Conservation (phyloP, 2,113 vertebrate genomes). For the Phrynosoma platyrhinos region DNA sequence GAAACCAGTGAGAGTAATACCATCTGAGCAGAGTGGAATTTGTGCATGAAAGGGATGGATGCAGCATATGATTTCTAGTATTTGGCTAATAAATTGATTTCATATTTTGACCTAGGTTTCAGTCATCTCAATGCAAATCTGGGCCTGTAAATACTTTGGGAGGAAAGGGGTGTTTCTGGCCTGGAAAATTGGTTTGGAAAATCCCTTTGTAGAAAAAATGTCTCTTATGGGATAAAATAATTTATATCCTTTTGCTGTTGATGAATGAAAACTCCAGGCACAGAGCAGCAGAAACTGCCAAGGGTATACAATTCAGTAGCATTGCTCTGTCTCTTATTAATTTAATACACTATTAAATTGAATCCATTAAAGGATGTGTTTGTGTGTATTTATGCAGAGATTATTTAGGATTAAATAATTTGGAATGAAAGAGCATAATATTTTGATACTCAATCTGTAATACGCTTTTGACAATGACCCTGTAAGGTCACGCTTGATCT, state of each 20-base stretch:
- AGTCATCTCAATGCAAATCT: background rate
- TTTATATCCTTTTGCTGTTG: too few species aligned
- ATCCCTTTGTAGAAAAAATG: background rate
- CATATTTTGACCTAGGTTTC: background rate
- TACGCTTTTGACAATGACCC: too few species aligned
- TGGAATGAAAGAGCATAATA: constrained; percentile 2
- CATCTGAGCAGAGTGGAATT: background rate
- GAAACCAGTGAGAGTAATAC: too few species aligned
- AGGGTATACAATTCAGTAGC: background rate
- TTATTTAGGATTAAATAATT: constrained; percentile 18
- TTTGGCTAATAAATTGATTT: background rate
- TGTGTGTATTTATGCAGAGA: background rate
- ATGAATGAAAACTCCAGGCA: background rate
- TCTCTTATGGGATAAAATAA: background rate
- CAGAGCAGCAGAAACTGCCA: background rate
- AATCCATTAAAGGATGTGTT: background rate
- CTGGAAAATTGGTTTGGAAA: background rate
- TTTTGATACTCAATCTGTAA: background rate
- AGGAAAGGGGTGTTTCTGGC: too few species aligned
- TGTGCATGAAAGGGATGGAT: background rate
- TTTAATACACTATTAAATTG: constrained; percentile 7
- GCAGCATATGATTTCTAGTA: background rate
- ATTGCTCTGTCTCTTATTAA: background rate
- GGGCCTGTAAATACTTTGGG: background rate
- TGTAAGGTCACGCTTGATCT: too few species aligned